Percentiles rank a stretch among this genome's conserved stretches.
Conservation (phyloP, 2,797 vertebrate species). For the Sebastes elongatus region DNA sequence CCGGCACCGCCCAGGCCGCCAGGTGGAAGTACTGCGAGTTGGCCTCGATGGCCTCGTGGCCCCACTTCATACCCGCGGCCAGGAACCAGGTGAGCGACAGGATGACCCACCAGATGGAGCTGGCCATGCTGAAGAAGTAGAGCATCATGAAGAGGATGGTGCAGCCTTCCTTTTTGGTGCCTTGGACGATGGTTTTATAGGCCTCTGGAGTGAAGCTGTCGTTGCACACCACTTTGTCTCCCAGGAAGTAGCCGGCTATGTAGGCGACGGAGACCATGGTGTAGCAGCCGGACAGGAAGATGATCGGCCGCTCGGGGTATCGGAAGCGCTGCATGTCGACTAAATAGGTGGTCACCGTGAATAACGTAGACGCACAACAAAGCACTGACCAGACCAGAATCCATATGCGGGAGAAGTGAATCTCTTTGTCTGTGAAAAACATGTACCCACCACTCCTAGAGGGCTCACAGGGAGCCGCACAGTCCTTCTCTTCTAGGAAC, state of each 20-base stretch:
- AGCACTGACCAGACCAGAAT: constrained; percentile 95
- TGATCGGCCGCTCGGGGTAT: constrained; percentile 95
- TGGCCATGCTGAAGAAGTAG: constrained; percentile 98
- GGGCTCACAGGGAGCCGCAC: constrained; percentile 92
- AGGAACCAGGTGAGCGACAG: constrained; percentile 98
- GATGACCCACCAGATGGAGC: constrained; percentile 99
- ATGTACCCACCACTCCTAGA: constrained; percentile 87
- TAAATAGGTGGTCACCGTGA: constrained; percentile 95
- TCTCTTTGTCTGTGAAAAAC: constrained; percentile 95
- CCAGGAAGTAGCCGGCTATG: constrained; percentile 92
- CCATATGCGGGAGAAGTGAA: constrained; percentile 94
- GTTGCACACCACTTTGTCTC: constrained; percentile 92
- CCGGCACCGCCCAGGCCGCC: constrained; percentile 95
- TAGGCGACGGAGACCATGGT: constrained; percentile 96
- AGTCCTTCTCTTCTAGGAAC: constrained; percentile 92
- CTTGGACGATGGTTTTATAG: constrained; percentile 94
- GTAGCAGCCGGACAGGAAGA: constrained; percentile 97
- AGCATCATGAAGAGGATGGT: constrained; percentile 99
- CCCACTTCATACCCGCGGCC: constrained; percentile 98
- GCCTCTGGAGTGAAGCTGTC: constrained; percentile 88
- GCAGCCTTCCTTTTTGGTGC: constrained; percentile 97
- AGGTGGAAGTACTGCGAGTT: constrained; percentile 97
- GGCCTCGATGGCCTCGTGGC: constrained; percentile 96
- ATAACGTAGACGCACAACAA: constrained; percentile 94
- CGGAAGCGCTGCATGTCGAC: constrained; percentile 98